Evolutionary conservation across 2,113 vertebrate species (phyloP).

Genomic region (Carassius carassius): DNA sequence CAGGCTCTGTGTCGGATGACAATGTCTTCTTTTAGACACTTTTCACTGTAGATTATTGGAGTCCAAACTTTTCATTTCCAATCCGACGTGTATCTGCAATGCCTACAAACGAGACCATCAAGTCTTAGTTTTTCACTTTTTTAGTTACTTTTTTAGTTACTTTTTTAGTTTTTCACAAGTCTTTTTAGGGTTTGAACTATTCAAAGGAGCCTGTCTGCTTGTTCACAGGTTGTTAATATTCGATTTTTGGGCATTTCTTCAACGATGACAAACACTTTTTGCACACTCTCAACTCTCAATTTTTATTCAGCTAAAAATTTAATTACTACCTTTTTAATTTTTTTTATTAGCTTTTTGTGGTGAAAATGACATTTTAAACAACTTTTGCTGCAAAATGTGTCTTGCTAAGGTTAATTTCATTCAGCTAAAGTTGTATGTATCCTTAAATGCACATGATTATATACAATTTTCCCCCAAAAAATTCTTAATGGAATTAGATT

Average conservation of each 20-base stretch:
- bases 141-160: too few species aligned
- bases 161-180: too few species aligned
- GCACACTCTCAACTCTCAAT: too few species aligned
- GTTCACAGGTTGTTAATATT: neutral
- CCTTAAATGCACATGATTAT: neutral
- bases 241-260: neutral
- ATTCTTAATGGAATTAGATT: too few species aligned
- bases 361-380: neutral
- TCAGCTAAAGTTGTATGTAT: neutral
- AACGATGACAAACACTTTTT: neutral
- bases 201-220: conserved; percentile 9
- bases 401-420: neutral
- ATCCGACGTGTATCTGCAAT: conserved; percentile 8
- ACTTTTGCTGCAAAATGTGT: neutral
- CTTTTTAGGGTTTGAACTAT: neutral
- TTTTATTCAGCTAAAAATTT: neutral
- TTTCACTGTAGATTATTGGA: conserved; percentile 58
- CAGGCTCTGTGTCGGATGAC: conserved; percentile 68
- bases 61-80: conserved; percentile 65
- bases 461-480: neutral
- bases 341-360: neutral
- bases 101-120: neutral
- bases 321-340: neutral
- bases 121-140: neutral
- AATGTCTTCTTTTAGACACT: conserved; percentile 71